Evolutionary conservation across 2,888 invertebrate genomes (phyloP), one percentile per base, ranked within the genome.

Genomic region (Harpalus rubripes): DNA sequence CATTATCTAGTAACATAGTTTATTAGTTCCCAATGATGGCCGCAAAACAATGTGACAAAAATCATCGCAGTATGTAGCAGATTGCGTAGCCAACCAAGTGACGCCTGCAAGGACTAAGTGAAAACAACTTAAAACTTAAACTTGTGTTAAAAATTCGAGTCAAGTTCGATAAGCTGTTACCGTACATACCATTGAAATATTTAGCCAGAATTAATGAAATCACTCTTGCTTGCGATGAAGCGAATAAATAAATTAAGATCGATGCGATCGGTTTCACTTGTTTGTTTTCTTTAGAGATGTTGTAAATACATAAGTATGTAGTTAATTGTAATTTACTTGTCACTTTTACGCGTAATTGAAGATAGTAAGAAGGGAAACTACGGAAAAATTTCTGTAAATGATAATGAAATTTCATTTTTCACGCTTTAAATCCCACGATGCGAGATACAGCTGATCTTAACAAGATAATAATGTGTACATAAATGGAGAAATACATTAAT

Each of bases 241-340:
- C 18, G 61, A 26, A 63, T 63, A 63, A 63, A 63, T 63, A 63
- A 26, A 63, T 22, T 10, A 63, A 18, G 26, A 63, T 63, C 26
- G 63, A 63, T 63, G 12, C 44, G 26, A 63, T 63, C 26, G 63
- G 26, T 63, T 63, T 63, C 63, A 63, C 63, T 63, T 63, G 63
- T 63, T 63, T 63, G 8, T 63, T 63, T 63, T 63, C 26, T 63
- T 26, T 7, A 63, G 63, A 63, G 26, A 22, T 26, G 6, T 16
- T 63, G 63, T 16, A 22, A 63, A 63, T 16, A 22, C 26, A 63
- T 63, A 63, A 63, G 22, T 63, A 4, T 10, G 12, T 63, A 22
- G 26, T 63, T 63, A 63, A 63, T 26, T 63, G 63, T 26, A 63
- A 63, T 26, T 26, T 61, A 61, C 8, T 63, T 63, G 63, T 22